Base-by-base conservation (phyloP, 2,888 invertebrate species). In the Schrankia costaestrigalis region DNA sequence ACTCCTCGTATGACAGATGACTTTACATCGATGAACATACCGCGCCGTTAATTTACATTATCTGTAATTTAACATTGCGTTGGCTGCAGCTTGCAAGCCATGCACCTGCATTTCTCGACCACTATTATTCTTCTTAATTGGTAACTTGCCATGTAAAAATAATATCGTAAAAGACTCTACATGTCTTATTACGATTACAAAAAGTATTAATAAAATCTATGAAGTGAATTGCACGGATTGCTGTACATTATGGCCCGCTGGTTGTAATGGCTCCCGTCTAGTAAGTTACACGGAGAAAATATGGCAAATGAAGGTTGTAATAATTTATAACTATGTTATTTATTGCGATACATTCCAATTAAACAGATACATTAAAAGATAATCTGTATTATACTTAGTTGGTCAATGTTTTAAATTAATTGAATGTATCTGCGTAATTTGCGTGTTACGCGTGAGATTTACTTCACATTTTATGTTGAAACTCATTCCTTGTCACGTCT, bases 91-190 rank as follows among this genome's bases (percentile, higher is more conserved):
- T 71, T 72, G 70, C 63, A 26, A 40, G 19, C 34, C 35, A 18
- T 40, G 55, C 74, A 72, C 75, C 73, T 74, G 75, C 74, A 56
- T 55, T 41, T 26, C 31, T 26, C 21, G 23, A 37, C 43, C 46
- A 55, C 53, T 62, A 71, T 72, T 57, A 63, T 35, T 71, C 64
- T 67, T 64, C 46, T 62, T 66, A 73, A 66, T 67, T 68, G 56
- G 62, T 57, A 47, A 44, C 44, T 53, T 56, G 62, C 52, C 45
- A 46, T 52, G 45, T 46, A 38, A 41, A 33, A 57, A 53, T 46
- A 47, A 57, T 51, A 40, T 43, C 41, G 41, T 45, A 51, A 50
- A 41, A 57, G 35, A 32, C 40, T 37, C 44, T 56, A 54, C 44
- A 31, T 25, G 55, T 44, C 51, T 44, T 36, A 56, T 56, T 56